A percentile compares a stretch with the other conserved stretches of the same genome.
Conservation (phyloP, 2,888 invertebrate genomes). For the Yponomeuta cagnagella region DNA sequence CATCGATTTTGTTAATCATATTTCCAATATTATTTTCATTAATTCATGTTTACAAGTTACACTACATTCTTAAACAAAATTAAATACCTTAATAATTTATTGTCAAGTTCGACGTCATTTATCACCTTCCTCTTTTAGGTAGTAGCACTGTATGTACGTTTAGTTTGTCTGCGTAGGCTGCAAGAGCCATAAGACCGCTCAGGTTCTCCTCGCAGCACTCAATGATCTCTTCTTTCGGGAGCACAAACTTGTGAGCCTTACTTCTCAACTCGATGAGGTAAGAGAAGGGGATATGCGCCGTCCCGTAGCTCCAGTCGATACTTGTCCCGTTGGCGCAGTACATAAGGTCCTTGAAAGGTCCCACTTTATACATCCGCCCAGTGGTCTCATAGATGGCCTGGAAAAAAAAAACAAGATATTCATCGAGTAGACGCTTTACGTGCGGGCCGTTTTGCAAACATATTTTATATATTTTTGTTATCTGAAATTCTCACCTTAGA, state of each 20-base stretch:
- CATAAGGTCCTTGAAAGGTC: slow-evolving; percentile 65
- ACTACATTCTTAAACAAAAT: background rate
- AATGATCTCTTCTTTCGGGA: slow-evolving; percentile 52
- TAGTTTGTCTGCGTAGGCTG: slow-evolving; percentile 43
- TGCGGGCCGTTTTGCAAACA: too few species aligned
- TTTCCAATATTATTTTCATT: background rate
- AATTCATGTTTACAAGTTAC: background rate
- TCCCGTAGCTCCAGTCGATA: slow-evolving; percentile 67
- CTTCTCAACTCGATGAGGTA: slow-evolving; percentile 60
- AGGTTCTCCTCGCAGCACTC: slow-evolving; percentile 53
- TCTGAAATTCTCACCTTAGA: slow-evolving; percentile 44
- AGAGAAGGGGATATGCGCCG: slow-evolving; percentile 58
- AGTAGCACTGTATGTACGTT: background rate
- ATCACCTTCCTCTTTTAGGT: background rate
- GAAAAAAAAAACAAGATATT: slow-evolving; percentile 21
- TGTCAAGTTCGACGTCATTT: background rate
- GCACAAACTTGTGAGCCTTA: slow-evolving; percentile 48
- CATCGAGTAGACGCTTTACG: background rate
- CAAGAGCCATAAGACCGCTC: slow-evolving; percentile 49
- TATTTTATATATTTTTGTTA: too few species aligned
- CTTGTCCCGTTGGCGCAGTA: slow-evolving; percentile 62
- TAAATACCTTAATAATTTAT: background rate
- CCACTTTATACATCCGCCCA: slow-evolving; percentile 64
- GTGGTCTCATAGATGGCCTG: slow-evolving; percentile 60
- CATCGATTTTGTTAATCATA: background rate